Evolutionary conservation across 2,888 invertebrate species (phyloP).

Genomic region (Teleiodes luculella): DNA sequence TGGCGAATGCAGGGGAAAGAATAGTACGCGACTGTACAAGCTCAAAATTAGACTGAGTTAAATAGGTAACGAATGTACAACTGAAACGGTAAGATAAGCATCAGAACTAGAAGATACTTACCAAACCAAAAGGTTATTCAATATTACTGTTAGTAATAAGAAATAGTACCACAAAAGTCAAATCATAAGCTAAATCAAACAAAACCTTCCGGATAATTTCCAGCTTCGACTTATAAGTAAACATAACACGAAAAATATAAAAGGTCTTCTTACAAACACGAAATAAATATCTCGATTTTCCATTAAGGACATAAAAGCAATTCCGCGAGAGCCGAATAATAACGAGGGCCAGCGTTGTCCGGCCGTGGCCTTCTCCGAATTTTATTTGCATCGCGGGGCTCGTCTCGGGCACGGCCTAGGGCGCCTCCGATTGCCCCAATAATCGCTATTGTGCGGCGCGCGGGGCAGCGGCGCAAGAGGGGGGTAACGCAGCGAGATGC

Average conservation of each 20-base stretch:
- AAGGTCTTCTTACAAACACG: slow-evolving; percentile 59
- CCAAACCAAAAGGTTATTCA: no score
- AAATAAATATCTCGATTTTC: slow-evolving; percentile 75
- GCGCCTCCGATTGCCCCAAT: slow-evolving; percentile 66
- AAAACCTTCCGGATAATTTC: slow-evolving; percentile 48
- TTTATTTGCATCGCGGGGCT: slow-evolving; percentile 72
- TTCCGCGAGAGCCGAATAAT: slow-evolving; percentile 75
- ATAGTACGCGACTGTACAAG: slow-evolving; percentile 15
- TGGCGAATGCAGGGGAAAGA: slow-evolving; percentile 18
- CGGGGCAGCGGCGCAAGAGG: slow-evolving; percentile 31
- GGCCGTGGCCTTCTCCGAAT: slow-evolving; percentile 63
- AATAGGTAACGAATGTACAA: slow-evolving; percentile 28
- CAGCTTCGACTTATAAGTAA: slow-evolving; percentile 44
- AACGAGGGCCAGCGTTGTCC: slow-evolving; percentile 74
- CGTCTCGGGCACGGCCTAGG: slow-evolving; percentile 47
- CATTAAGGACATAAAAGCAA: slow-evolving; percentile 76
- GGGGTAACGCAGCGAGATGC: slow-evolving; percentile 28
- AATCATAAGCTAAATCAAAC: slow-evolving; percentile 32
- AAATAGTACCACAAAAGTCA: no score
- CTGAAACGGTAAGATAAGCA: not conserved
- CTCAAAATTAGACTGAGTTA: slow-evolving; percentile 16
- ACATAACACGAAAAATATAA: slow-evolving; percentile 58
- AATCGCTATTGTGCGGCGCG: slow-evolving; percentile 60
- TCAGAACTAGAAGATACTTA: not conserved
- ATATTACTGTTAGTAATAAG: no score